A percentile compares a stretch with the other conserved stretches of the same genome.
These are phyloP conservation scores for Ciconia maguari DNA, from an alignment of 2,113 vertebrate genomes.

Conservation along the genomic window DNA sequence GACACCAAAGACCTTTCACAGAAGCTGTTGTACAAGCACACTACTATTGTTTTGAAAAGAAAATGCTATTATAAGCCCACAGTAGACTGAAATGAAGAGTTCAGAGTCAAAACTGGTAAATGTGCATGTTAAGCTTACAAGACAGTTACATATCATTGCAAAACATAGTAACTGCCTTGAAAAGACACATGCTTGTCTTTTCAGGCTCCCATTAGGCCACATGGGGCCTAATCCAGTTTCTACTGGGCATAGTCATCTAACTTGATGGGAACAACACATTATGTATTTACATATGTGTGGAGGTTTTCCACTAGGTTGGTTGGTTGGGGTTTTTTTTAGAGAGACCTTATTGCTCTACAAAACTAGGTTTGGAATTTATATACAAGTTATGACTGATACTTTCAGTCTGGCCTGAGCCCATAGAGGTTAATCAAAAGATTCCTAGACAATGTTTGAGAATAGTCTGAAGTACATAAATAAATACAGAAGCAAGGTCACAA, in stretches of 20 bases:
- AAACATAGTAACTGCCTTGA: background rate
- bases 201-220: background rate
- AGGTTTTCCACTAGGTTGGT: background rate
- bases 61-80: background rate
- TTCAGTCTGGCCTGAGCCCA: background rate
- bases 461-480: background rate
- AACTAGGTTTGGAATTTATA: background rate
- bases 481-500: background rate
- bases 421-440: background rate
- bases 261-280: background rate
- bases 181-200: background rate
- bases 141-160: background rate
- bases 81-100: background rate
- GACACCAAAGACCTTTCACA: background rate
- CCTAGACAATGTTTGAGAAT: background rate
- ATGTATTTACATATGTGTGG: background rate
- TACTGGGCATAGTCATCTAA: background rate
- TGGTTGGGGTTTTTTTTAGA: background rate
- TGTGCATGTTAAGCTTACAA: background rate
- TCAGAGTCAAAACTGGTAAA: background rate
- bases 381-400: background rate
- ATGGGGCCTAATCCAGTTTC: background rate
- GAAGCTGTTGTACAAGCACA: background rate
- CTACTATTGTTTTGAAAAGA: background rate
- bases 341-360: background rate